phyloP scores from a whole-genome alignment of 35 echinoderm and acorn worm genomes.

The Ophiothrix spiculata region DNA sequence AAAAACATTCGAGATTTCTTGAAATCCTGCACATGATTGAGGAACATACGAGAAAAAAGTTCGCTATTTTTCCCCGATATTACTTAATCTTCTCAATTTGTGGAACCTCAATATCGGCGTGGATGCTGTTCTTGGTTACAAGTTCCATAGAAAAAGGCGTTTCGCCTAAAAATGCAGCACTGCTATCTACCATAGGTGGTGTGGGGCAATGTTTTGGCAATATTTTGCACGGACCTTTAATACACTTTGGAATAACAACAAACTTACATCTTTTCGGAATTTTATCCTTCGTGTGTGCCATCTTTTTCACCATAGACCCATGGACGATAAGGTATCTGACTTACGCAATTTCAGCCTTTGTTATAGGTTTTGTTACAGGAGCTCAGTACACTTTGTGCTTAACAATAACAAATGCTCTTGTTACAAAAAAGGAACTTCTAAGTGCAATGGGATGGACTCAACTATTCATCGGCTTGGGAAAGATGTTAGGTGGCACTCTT shows the following conservation, averaged over 20 bases:
- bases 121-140: constrained; percentile 17
- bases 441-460: not conserved
- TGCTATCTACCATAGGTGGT: constrained; percentile 21
- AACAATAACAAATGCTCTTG: not conserved
- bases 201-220: not conserved
- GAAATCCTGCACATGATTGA: too few relatives aligned
- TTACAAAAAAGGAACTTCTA: not conserved
- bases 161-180: not conserved
- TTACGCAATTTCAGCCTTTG: not conserved
- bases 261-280: not conserved
- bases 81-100: not conserved
- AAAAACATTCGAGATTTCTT: too few relatives aligned
- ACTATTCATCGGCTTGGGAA: not conserved
- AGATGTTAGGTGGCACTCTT: not conserved
- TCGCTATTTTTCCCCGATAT: too few relatives aligned
- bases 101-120: not conserved
- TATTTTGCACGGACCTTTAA: not conserved
- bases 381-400: not conserved
- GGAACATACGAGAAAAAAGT: too few relatives aligned
- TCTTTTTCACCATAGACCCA: not conserved
- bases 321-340: not conserved
- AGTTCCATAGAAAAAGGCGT: not conserved
- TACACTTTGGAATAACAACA: not conserved
- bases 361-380: not conserved
- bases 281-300: not conserved